phyloP scores from a whole-genome alignment of 2,113 vertebrate species.

The Nymphicus hollandicus region DNA sequence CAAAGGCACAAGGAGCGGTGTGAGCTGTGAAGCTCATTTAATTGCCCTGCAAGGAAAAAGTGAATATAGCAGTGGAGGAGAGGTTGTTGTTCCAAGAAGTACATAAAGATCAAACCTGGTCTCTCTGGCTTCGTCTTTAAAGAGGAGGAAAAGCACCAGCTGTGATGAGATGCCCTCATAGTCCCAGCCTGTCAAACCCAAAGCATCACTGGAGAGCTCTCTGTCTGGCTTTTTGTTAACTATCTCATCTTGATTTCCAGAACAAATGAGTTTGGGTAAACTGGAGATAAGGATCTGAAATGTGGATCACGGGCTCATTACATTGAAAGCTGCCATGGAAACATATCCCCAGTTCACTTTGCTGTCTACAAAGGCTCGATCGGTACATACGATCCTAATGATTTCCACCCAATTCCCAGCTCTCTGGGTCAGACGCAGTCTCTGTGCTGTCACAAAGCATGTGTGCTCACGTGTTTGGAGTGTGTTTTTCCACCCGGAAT shows the following conservation, averaged over 20 bases:
- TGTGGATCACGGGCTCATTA: neutral
- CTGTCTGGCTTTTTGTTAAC: neutral
- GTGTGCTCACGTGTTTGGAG: neutral
- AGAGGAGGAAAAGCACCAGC: neutral
- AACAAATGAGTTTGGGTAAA: constrained; percentile 29
- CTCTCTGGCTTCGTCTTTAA: neutral
- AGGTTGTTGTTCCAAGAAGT: neutral
- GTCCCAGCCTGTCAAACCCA: neutral
- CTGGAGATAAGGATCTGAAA: constrained; percentile 7
- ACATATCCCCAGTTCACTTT: neutral
- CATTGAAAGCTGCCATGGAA: constrained; percentile 27
- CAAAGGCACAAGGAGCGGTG: fast-evolving
- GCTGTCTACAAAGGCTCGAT: constrained; percentile 8
- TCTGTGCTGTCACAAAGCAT: neutral
- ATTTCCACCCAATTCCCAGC: constrained; percentile 29
- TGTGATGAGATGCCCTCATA: fast-evolving
- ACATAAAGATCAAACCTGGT: neutral
- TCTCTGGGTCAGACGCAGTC: neutral
- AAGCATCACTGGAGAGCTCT: neutral
- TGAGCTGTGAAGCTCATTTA: neutral
- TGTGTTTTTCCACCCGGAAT: neutral
- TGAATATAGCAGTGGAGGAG: neutral
- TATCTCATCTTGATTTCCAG: neutral
- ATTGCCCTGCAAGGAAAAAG: neutral
- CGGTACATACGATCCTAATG: constrained; percentile 4